Conservation (phyloP, 2,113 vertebrate genomes). For the Microcebus jonahi region DNA sequence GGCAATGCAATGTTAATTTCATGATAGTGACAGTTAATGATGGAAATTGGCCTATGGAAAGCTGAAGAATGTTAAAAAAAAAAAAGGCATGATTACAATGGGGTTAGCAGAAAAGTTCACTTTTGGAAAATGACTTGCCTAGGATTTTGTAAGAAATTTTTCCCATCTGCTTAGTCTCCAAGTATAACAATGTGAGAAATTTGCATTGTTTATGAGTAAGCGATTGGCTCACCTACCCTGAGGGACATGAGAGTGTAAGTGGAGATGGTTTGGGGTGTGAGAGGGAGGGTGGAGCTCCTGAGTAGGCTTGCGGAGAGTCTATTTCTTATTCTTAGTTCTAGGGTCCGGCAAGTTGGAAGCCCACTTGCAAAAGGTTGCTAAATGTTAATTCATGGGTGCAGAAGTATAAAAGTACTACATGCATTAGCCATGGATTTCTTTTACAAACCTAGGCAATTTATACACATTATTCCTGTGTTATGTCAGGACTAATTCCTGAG, state of each 20-base stretch:
- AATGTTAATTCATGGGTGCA: not conserved
- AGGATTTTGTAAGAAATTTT: not conserved
- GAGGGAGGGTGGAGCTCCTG: not conserved
- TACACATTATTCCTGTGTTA: not conserved
- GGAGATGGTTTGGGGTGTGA: not conserved
- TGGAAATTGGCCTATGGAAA: not conserved
- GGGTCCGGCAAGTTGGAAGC: not conserved
- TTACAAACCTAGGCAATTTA: not conserved
- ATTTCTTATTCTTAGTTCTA: not conserved
- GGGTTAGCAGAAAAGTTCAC: not conserved
- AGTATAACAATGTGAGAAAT: not conserved
- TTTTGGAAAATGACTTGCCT: not conserved
- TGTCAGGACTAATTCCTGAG: not conserved
- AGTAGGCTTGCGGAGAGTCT: not conserved
- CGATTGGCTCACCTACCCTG: not conserved
- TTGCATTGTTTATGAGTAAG: not conserved
- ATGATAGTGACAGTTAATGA: not conserved
- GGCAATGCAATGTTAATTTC: not conserved
- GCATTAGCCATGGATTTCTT: not conserved
- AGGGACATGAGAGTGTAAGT: not conserved
- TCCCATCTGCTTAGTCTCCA: not conserved
- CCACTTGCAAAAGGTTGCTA: not conserved
- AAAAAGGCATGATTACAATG: not conserved
- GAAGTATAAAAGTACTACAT: not conserved
- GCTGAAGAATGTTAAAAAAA: not conserved